Conservation (phyloP, 2,113 vertebrate species). For the Jaculus jaculus region DNA sequence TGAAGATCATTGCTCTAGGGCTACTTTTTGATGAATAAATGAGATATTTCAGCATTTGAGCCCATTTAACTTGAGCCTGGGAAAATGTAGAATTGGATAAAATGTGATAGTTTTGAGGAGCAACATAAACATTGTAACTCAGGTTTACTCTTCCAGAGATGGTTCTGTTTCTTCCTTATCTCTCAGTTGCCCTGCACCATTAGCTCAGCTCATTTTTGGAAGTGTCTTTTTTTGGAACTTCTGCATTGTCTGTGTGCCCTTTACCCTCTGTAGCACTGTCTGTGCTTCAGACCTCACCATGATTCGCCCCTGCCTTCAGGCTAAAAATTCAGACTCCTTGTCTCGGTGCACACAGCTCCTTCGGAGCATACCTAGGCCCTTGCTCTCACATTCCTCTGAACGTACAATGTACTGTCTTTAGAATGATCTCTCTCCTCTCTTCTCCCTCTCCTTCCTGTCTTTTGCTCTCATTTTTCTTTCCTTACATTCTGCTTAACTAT, state of each 20-base stretch:
- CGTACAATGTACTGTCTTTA: neutral
- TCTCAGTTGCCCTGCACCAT: neutral
- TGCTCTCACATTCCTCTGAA: neutral
- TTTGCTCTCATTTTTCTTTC: neutral
- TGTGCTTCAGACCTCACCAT: neutral
- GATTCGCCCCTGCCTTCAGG: neutral
- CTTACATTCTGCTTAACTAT: neutral
- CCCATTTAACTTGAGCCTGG: neutral
- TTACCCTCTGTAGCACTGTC: neutral
- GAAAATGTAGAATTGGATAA: neutral
- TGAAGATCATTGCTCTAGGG: neutral
- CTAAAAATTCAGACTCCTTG: constrained; percentile 14
- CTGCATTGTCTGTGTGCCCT: neutral
- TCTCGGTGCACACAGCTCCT: neutral
- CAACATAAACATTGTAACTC: neutral
- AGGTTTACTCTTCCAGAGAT: neutral
- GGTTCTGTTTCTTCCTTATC: neutral
- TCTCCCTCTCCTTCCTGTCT: neutral
- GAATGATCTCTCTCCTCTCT: neutral
- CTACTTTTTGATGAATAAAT: neutral
- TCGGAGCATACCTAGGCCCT: neutral
- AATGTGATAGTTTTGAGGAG: neutral
- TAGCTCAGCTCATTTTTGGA: no score
- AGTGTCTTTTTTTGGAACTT: no score
- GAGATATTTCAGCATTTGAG: neutral